Conservation (phyloP, 2,888 invertebrate genomes). For the Parasteatoda lunata region DNA sequence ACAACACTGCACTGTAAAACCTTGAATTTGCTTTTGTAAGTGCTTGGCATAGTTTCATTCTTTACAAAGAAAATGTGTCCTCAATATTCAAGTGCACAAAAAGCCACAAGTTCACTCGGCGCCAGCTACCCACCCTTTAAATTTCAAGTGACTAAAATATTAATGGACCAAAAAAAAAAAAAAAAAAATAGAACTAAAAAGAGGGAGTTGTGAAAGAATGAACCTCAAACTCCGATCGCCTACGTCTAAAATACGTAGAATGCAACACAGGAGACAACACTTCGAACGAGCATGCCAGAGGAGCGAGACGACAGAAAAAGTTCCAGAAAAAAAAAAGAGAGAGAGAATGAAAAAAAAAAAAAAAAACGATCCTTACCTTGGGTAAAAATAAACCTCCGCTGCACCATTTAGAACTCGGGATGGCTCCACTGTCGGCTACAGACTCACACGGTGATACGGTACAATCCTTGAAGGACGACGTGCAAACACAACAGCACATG, state of each 20-base stretch:
- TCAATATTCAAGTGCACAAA: neutral
- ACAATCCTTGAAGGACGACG: slow-evolving; percentile 15
- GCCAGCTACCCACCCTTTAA: neutral
- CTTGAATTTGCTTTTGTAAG: no score
- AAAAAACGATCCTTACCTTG: slow-evolving; percentile 34
- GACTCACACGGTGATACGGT: neutral
- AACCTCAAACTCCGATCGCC: slow-evolving; percentile 1
- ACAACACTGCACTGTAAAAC: no score
- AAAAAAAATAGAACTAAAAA: neutral
- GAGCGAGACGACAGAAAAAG: neutral
- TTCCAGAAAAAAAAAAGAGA: no score
- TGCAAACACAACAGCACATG: slow-evolving; percentile 7
- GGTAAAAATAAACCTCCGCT: slow-evolving; percentile 37
- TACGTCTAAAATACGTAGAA: slow-evolving; percentile 19
- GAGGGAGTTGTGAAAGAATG: neutral
- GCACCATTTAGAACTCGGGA: slow-evolving; percentile 41
- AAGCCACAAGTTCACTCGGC: neutral
- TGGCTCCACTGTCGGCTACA: slow-evolving; percentile 4
- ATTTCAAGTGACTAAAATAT: neutral
- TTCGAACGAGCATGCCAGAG: slow-evolving; percentile 2
- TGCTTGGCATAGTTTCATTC: no score
- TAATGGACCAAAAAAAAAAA: neutral
- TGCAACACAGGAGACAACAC: slow-evolving; percentile 4
- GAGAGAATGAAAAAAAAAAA: neutral
- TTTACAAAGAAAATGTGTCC: no score